Evolutionary conservation across 2,797 vertebrate genomes (phyloP), one percentile per base, ranked within the genome.

Genomic region (Gallinago nigripennis): DNA sequence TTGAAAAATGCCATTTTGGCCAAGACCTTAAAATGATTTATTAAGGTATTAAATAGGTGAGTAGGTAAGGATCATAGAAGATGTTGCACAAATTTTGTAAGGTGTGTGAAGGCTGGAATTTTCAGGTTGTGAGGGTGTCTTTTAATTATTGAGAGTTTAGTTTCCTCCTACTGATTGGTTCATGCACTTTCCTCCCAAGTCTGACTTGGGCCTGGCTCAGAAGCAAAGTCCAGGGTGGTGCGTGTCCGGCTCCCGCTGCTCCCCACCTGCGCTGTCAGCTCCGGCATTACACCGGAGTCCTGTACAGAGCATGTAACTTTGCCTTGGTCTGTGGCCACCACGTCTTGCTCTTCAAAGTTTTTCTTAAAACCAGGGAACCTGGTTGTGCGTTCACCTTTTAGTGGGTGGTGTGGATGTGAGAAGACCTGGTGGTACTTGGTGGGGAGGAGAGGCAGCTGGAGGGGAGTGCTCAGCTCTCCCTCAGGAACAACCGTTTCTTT

Each of bases 271-370:
- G 23, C 51, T 9, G 3, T 28, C 60, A 19, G 79, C 73, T 39
- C 43, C 7, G 37, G 14, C 30, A 18, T 33, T 69, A 27, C 12
- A 7, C 54, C 16, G 14, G 20, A 12, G 45, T 31, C 43, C 30
- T 0, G 2, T 16, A 14, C 20, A 1, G 1, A 12, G 3, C 35
- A 13, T 75, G 53, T 25, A 12, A 6, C 46, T 14, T 20, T 31
- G 9, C 39, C 39, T 51, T 24, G 8, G 39, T 28, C 28, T 41
- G 25, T 28, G 1, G 0, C 9, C 3, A 41, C 23, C 10, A 20
- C 3, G 1, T 56, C 64, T 31, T 28, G 25, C n/a, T 72, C 56
- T 53, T 54, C 39, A 33, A 25, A 69, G 15, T 31, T 56, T 31
- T 3, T 57, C 53, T 54, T 53, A 31, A 37, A 48, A 45, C 30